These are phyloP conservation scores for Hiodon tergisus DNA, from an alignment of 2,113 vertebrate genomes.

Conservation along the genomic window DNA sequence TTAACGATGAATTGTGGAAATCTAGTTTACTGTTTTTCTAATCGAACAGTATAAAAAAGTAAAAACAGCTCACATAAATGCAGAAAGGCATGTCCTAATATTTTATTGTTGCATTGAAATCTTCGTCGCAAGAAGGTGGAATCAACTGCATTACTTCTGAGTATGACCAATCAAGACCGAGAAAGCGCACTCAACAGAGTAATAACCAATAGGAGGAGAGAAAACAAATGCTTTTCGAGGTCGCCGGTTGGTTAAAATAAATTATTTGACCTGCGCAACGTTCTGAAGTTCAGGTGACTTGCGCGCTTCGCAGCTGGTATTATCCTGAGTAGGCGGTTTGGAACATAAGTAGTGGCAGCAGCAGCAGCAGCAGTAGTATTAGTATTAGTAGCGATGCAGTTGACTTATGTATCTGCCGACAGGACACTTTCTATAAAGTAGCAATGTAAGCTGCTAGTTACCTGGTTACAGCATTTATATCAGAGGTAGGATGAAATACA, in stretches of 20 bases:
- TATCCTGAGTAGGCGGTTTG: too few species aligned
- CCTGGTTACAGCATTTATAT: not conserved
- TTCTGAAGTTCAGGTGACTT: not conserved
- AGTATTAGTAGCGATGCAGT: too few species aligned
- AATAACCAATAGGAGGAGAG: not conserved
- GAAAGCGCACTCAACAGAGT: not conserved
- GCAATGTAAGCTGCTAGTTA: not conserved
- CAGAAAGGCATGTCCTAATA: too few species aligned
- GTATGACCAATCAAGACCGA: not conserved
- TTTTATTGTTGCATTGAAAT: too few species aligned
- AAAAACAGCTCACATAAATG: too few species aligned
- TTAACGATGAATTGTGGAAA: too few species aligned
- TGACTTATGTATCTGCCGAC: not conserved
- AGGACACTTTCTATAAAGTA: not conserved
- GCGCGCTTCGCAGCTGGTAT: too few species aligned
- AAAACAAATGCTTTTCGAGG: not conserved
- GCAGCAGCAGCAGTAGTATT: too few species aligned
- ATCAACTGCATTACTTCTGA: not conserved
- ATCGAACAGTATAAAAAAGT: too few species aligned
- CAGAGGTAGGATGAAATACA: not conserved
- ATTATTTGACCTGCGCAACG: not conserved
- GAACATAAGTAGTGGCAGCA: too few species aligned
- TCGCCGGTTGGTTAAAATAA: not conserved
- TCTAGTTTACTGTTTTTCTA: too few species aligned
- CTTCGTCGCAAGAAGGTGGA: too few species aligned